Conservation (phyloP, 2,113 vertebrate genomes). For the Aptenodytes patagonicus region DNA sequence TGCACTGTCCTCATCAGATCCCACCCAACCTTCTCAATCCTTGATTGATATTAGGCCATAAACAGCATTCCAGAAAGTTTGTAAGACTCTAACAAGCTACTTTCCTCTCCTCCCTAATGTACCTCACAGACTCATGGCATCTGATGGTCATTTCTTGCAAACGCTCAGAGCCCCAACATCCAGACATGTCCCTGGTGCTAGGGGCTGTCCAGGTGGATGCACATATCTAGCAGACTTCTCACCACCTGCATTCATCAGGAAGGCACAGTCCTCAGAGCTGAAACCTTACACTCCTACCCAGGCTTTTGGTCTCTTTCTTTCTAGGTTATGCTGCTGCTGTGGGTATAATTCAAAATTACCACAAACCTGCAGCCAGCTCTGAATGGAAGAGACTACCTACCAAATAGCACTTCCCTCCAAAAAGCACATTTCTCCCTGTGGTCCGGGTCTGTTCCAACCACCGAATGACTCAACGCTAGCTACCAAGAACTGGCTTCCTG, state of each 20-base stretch:
- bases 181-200: not conserved
- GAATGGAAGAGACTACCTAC: accelerated
- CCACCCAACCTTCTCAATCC: not conserved
- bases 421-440: not conserved
- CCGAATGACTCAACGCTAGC: no score
- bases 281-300: not conserved
- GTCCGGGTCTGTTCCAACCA: not conserved
- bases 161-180: not conserved
- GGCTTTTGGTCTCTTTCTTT: no score
- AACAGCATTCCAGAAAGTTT: not conserved
- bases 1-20: not conserved
- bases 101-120: accelerated
- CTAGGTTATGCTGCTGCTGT: accelerated
- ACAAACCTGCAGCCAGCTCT: not conserved
- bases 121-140: accelerated
- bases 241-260: not conserved
- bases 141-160: no score
- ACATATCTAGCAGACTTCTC: not conserved
- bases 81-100: not conserved
- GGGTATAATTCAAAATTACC: not conserved
- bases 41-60: not conserved
- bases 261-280: not conserved
- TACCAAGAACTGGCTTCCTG: not conserved
- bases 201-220: no score
- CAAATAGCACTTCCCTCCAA: no score